Base-by-base conservation (phyloP, 2,888 invertebrate genomes). In the Melieria omissa region DNA sequence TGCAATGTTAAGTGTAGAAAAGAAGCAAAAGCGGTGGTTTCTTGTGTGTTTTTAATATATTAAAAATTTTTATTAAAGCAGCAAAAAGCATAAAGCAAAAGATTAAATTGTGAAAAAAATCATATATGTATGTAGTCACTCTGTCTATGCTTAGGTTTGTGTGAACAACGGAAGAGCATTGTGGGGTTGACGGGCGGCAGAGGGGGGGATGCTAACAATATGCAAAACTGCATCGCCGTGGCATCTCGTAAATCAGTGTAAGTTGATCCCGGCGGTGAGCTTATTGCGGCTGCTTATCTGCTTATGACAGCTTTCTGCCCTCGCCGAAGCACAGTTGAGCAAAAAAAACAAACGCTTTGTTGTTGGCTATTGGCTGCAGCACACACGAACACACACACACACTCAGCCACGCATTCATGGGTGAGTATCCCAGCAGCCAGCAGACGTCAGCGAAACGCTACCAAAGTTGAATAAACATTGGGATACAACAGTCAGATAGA, bases 231-330 rank as follows among this genome's bases (percentile, higher is more conserved):
- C 72, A 75, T 75, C 29, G 29, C 29, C 29, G 29, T 29, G 29
- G 29, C 29, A 58, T 44, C 75, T 73, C 76, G 78, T 78, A 78
- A 78, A 78, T 78, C 78, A 78, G 77, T 77, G 76, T 76, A 76
- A 77, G 77, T 76, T 75, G 73, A 77, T 74, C 78, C 75, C 74
- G 70, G 74, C 75, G 74, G 77, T 75, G 75, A 29, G 85, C 84
- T 84, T 84, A 84, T 84, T 84, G 84, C 83, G 80, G 83, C 79
- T 79, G 84, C 84, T 84, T 84, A 84, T 84, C 84, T 84, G 85
- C 85, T 84, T 84, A 84, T 84, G 84, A 84, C 84, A 84, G 84
- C 84, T 85, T 85, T 84, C 81, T 82, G 84, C 81, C 80, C 79
- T 71, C 57, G 61, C 66, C 29, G 72, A 49, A 68, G 75, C 66